Base-by-base conservation (phyloP, 1,140 invertebrate species). In the Ceratosolen fusciceps region DNA sequence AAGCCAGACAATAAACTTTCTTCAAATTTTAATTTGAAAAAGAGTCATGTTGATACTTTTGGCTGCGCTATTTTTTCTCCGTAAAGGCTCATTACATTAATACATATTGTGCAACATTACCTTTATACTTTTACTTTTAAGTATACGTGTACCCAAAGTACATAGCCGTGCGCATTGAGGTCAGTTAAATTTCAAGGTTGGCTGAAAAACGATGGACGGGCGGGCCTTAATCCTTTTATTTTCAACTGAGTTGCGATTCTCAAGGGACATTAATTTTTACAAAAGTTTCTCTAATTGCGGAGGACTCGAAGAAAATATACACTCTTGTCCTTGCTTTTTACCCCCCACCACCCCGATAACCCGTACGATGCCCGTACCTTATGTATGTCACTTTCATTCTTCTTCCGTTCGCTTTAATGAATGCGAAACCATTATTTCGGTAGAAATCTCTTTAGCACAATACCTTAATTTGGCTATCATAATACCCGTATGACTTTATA, bases 131-230 rank as follows among this genome's bases (percentile, higher is more conserved):
- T 60, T 37, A 47, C 14, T 76, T 77, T 79, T 75, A 80, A 37
- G 39, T 68, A 26, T 54, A 65, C 14, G 47, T 43, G 65, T 75
- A 68, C 52, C 26, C 34, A 70, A 79, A 62, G 74, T 47, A 56
- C 60, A 8, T 58, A n/a, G 39, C 34, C 49, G 68, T 26, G 24
- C 24, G 5, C 21, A 77, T 74, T 52, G 56, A 43, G 58, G 78
- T 49, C 78, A 67, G 1, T 60, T 39, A 31, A 67, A 67, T 67
- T 79, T 79, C 58, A 73, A 74, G 70, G 78, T 37, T 79, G 71
- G 14, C 9, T 79, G 68, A 21, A 29, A n/a, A 37, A 31, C 3
- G 37, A 74, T 47, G 34, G 14, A 2, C 58, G 39, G 12, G 5
- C 58, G 39, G 12, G 5, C 58, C 39, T 74, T 74, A 3, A 54